phyloP scores from a whole-genome alignment of 2,797 vertebrate genomes.

The Enteromius unitaeniatus region DNA sequence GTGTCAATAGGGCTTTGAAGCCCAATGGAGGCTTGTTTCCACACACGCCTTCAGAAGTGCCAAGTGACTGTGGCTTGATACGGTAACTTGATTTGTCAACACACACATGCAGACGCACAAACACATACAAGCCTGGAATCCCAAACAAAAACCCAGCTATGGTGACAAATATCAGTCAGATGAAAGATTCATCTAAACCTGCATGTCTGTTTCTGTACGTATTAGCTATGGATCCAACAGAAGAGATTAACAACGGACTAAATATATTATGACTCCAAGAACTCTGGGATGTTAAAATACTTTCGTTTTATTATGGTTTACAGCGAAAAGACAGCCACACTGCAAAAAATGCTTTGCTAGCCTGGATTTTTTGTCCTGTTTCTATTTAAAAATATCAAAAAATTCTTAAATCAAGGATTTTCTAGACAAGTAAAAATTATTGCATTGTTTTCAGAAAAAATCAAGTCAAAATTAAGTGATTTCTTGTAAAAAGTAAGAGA shows the following conservation, averaged over 20 bases:
- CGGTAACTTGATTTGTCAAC: slow-evolving; percentile 54
- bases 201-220: slow-evolving; percentile 7
- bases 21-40: slow-evolving; percentile 65
- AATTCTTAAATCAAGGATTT: too few relatives aligned
- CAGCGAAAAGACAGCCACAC: not conserved
- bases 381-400: too few relatives aligned
- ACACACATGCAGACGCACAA: slow-evolving; percentile 30
- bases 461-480: too few relatives aligned
- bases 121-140: slow-evolving; percentile 34
- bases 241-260: slow-evolving; percentile 26
- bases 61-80: slow-evolving; percentile 58
- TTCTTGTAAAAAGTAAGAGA: too few relatives aligned
- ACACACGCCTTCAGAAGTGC: slow-evolving; percentile 57
- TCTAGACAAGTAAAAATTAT: too few relatives aligned
- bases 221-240: not conserved
- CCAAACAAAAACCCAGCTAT: slow-evolving; percentile 38
- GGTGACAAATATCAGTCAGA: slow-evolving; percentile 36
- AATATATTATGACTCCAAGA: slow-evolving; percentile 1
- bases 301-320: not conserved
- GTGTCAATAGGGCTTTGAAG: slow-evolving; percentile 55
- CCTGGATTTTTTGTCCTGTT: too few relatives aligned
- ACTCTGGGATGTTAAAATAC: not conserved
- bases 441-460: too few relatives aligned
- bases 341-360: too few relatives aligned
- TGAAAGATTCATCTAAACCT: slow-evolving; percentile 39